phyloP scores from a whole-genome alignment of 2,888 invertebrate genomes.

The Ornithoptera alexandrae region DNA sequence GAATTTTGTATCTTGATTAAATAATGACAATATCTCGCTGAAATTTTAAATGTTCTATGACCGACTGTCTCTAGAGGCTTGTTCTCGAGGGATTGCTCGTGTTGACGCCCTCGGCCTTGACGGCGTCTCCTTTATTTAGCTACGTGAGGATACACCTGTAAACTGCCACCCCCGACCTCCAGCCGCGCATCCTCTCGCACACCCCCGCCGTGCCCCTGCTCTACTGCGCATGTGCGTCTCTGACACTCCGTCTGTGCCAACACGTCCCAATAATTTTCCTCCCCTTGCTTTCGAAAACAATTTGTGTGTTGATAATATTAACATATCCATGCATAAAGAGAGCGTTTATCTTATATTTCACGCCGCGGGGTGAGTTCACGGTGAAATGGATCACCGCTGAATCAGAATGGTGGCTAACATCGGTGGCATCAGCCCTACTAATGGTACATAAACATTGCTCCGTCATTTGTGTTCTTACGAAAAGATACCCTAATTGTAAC shows the following conservation, averaged over 20 bases:
- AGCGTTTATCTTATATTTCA: background rate
- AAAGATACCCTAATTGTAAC: conserved; percentile 28
- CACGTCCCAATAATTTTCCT: conserved; percentile 59
- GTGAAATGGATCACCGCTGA: conserved; percentile 36
- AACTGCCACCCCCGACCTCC: conserved; percentile 62
- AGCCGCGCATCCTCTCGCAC: conserved; percentile 54
- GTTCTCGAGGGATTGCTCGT: conserved; percentile 41
- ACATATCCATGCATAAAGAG: background rate
- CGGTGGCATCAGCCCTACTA: conserved; percentile 63
- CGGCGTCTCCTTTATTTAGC: conserved; percentile 34
- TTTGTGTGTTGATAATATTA: conserved; percentile 18
- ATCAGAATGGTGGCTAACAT: conserved; percentile 70
- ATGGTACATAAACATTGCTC: conserved; percentile 61
- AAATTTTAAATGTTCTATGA: background rate
- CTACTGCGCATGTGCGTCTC: conserved; percentile 61
- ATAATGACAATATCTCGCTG: background rate
- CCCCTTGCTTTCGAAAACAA: conserved; percentile 40
- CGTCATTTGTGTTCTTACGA: conserved; percentile 29
- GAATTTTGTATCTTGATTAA: background rate
- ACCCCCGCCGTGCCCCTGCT: conserved; percentile 69
- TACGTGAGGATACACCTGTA: conserved; percentile 43
- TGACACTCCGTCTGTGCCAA: conserved; percentile 65
- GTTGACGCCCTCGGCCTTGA: conserved; percentile 66
- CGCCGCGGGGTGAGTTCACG: conserved; percentile 1
- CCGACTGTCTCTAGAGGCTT: conserved; percentile 7